These are phyloP conservation scores for Erpornis zantholeuca DNA, from an alignment of 2,113 vertebrate species.

Conservation along the genomic window DNA sequence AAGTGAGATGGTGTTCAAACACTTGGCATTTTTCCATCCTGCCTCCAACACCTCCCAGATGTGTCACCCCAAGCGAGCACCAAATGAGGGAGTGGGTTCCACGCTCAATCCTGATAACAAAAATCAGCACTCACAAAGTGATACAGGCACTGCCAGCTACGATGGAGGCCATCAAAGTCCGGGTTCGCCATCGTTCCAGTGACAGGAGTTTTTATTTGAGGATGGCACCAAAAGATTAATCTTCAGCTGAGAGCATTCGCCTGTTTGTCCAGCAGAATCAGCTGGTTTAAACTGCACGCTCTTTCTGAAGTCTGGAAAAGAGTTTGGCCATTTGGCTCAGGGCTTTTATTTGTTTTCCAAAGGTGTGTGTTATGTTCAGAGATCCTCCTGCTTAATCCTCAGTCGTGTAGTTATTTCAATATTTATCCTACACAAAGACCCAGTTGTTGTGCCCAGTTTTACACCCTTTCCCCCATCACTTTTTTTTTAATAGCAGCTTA, in stretches of 20 bases:
- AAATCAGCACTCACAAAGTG: background rate
- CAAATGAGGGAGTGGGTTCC: background rate
- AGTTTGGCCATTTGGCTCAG: conserved; percentile 7
- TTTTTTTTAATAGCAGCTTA: background rate
- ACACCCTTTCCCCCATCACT: background rate
- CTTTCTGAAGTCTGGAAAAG: conserved; percentile 11
- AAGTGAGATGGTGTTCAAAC: background rate
- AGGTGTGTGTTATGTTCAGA: conserved; percentile 44
- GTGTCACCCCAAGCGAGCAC: fast-evolving
- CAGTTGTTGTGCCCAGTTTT: background rate
- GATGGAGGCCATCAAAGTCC: background rate
- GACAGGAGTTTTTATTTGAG: conserved; percentile 32
- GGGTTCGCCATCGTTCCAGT: background rate
- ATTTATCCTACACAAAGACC: conserved; percentile 48
- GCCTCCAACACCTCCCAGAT: background rate
- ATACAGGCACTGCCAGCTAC: background rate
- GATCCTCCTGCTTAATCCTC: conserved; percentile 46
- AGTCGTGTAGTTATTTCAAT: conserved; percentile 23
- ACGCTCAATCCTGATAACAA: background rate
- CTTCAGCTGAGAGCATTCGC: conserved; percentile 54
- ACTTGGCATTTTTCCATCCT: background rate
- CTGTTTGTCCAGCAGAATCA: conserved; percentile 60
- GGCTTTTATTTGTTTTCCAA: conserved; percentile 37
- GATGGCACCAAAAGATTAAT: conserved; percentile 58
- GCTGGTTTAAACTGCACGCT: conserved; percentile 30